Base-by-base conservation (phyloP, 2,113 vertebrate species). In the Apteryx mantelli region DNA sequence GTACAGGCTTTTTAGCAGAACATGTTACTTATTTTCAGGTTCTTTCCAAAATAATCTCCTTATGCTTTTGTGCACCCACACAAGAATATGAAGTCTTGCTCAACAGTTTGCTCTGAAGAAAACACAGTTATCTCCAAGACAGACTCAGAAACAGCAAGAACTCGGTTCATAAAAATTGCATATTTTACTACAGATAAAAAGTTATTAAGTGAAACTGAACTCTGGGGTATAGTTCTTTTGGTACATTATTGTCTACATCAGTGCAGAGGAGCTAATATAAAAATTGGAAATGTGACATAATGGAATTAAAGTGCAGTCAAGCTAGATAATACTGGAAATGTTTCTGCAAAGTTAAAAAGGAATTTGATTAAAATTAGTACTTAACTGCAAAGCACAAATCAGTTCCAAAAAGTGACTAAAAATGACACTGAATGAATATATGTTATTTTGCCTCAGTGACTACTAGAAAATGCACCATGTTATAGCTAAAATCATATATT, bases 261-360 rank as follows among this genome's bases (percentile, higher is more conserved):
- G 0, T 50, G 65, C 24, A 71, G 64, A 84, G 28, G 42, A 91
- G 52, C 20, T 84, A 93, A 81, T 61, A 92, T 34, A 91, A 95
- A 94, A 93, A 60, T 26, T 96, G 56, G 89, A 92, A 86, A 77
- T 74, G 55, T 92, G 83, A 89, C 69, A 94, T 86, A 88, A 91
- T 61, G 69, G 74, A 93, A 95, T 95, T 94, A 88, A 92, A 87
- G 48, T 48, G 46, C 53, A 93, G 78, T 96, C 73, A 84, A 88
- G 73, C 34, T 61, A 71, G 70, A 77, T 52, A 82, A 61, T 55
- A 77, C 44, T 70, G 82, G 69, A 95, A 74, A 73, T 55, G 48
- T 79, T 93, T 94, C 86, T 88, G 66, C 71, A 84, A 84, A 93
- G 42, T 53, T 88, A 96, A 95, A 92, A 91, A 9, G 2, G 7